A percentile compares a stretch with the other conserved stretches of the same genome.
Conservation (phyloP, 2,113 vertebrate genomes). For the Aptenodytes patagonicus region DNA sequence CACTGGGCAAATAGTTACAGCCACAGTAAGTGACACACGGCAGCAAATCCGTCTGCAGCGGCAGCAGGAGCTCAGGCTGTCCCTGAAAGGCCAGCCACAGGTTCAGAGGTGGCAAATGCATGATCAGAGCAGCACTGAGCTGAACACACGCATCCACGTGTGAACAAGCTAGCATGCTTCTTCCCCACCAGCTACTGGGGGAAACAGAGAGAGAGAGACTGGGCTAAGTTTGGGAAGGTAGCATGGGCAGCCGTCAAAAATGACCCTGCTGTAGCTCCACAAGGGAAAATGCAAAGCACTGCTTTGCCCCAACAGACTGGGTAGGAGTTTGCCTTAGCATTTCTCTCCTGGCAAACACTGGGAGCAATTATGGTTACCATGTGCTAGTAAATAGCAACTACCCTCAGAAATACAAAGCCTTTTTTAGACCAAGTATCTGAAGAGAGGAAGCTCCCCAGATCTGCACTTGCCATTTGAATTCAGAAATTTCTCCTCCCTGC, state of each 20-base stretch:
- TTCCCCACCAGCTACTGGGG: not conserved
- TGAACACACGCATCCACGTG: rapidly evolving
- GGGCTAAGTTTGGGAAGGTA: not conserved
- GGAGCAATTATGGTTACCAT: not conserved
- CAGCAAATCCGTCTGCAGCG: not conserved
- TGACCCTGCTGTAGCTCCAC: not conserved
- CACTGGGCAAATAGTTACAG: not conserved
- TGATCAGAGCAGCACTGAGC: not conserved
- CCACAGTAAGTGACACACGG: not conserved
- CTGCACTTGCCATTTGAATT: not conserved
- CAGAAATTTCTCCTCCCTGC: not conserved
- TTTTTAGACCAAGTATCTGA: not conserved
- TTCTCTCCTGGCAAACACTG: not conserved
- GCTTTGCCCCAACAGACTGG: not conserved
- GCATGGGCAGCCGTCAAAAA: not conserved
- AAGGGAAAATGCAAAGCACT: not conserved
- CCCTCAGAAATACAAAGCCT: not conserved
- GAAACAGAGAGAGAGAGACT: not conserved
- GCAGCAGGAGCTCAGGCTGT: not conserved
- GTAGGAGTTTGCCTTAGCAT: not conserved
- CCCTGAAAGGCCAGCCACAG: not conserved
- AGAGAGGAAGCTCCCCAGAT: not conserved
- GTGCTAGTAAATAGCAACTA: not conserved
- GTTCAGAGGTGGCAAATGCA: not conserved
- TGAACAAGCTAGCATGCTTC: not conserved